Conservation (phyloP, 2,113 vertebrate genomes). For the Capra hircus region DNA sequence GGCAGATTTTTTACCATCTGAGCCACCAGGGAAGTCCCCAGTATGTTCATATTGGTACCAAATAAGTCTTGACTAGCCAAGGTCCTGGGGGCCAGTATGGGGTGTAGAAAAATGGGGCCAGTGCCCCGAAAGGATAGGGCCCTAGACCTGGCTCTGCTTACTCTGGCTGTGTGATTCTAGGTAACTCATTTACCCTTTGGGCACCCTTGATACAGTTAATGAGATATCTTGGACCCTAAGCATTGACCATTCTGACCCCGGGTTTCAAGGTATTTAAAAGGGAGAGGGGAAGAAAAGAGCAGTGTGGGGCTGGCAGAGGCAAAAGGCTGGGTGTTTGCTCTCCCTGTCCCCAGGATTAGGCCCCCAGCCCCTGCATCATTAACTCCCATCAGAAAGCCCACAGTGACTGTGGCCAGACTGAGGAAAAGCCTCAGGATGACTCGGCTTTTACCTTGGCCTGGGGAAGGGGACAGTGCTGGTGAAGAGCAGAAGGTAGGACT, state of each 20-base stretch:
- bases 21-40: neutral
- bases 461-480: slow-evolving; percentile 27
- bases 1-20: neutral
- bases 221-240: neutral
- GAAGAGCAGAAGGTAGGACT: slow-evolving; percentile 47
- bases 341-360: neutral
- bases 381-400: neutral
- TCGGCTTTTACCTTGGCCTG: slow-evolving; percentile 54
- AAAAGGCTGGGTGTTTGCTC: neutral
- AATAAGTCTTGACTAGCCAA: neutral
- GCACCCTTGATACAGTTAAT: neutral
- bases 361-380: neutral
- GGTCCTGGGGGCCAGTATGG: neutral
- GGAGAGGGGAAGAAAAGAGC: neutral
- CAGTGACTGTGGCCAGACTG: slow-evolving; percentile 24
- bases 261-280: neutral
- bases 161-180: neutral
- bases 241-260: neutral
- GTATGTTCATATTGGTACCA: neutral
- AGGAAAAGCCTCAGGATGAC: slow-evolving; percentile 46
- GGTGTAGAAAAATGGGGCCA: neutral
- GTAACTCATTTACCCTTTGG: neutral
- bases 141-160: neutral
- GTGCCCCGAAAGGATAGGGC: neutral
- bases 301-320: neutral